Base-by-base conservation (phyloP, 2,113 vertebrate species). In the Mirounga angustirostris region DNA sequence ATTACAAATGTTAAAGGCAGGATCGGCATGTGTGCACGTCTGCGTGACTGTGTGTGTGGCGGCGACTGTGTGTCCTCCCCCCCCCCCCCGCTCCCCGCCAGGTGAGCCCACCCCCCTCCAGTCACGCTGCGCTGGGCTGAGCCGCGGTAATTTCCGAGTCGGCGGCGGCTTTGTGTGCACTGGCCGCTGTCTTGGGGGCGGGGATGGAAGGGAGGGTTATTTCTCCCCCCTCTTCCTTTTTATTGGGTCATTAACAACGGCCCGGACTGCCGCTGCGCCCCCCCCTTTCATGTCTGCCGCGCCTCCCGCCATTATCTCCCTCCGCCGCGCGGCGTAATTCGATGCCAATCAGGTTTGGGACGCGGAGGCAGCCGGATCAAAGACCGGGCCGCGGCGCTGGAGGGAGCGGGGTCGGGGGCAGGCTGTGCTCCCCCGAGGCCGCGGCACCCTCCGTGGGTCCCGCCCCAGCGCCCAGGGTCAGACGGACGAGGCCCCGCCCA, bases 171-270 rank as follows among this genome's bases (percentile, higher is more conserved):
- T 98, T 98, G 98, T 98, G 98, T 98, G 97, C 97, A 97, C 94
- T 63, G 97, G 97, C 94, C 97, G 80, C 97, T 28, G 97, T 95
- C 97, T 95, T 56, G 97, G 96, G 97, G 97, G 97, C 96, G 97
- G 97, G 96, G 97, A 97, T 69, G 95, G 95, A 90, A 92, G 92
- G 95, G 97, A 96, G 97, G 95, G 97, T 65, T 96, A 79, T 81
- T 87, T 97, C 92, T 94, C 92, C 96, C 97, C 97, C 97, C 84
- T 95, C 97, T 98, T 97, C 97, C 96, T 97, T 98, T 98, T 98
- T 98, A 98, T 98, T 98, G 98, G 98, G 97, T 98, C 98, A 98
- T 98, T 98, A 98, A 98, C 97, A 97, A 96, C 97, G 95, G 97
- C 94, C 97, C 4, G 96, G 97, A 96, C 97, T 97, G 98, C 97